A percentile compares a stretch with the other conserved stretches of the same genome.
These are phyloP conservation scores for Presbytis comata DNA, from an alignment of 2,797 vertebrate species.

Conservation along the genomic window DNA sequence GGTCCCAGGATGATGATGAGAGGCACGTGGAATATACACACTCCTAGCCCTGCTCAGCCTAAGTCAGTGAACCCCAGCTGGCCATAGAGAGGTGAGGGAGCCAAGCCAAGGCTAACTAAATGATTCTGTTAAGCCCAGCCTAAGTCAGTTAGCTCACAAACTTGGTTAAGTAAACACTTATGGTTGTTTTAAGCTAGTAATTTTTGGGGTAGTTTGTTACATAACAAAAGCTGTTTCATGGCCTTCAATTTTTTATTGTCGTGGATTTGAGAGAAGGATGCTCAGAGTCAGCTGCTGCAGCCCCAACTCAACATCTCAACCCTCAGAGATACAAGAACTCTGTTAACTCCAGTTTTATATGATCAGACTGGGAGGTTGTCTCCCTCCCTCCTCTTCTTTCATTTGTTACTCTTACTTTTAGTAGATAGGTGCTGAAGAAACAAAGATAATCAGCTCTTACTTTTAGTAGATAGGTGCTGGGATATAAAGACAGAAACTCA, in stretches of 20 bases:
- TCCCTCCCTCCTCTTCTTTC: not conserved
- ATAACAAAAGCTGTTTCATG: not conserved
- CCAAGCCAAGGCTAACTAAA: not conserved
- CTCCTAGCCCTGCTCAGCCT: not conserved
- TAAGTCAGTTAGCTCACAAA: not conserved
- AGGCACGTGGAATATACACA: not conserved
- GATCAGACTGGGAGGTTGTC: not conserved
- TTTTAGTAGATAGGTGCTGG: not conserved
- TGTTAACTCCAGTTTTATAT: not conserved
- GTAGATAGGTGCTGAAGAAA: too few relatives aligned
- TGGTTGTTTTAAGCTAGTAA: not conserved
- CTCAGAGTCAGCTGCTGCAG: conserved; percentile 60
- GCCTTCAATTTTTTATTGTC: conserved; percentile 76
- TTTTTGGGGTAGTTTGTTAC: not conserved
- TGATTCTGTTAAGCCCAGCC: not conserved
- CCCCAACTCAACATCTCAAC: not conserved
- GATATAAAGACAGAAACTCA: not conserved
- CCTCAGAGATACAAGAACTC: not conserved
- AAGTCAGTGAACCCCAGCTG: not conserved
- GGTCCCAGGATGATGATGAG: not conserved
- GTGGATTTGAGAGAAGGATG: conserved; percentile 73
- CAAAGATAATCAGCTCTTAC: not conserved
- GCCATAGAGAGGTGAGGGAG: not conserved
- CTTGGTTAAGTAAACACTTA: not conserved
- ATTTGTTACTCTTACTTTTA: not conserved